Evolutionary conservation across 2,888 invertebrate species (phyloP), one percentile per base, ranked within the genome.

Genomic region (Diarsia mendica): DNA sequence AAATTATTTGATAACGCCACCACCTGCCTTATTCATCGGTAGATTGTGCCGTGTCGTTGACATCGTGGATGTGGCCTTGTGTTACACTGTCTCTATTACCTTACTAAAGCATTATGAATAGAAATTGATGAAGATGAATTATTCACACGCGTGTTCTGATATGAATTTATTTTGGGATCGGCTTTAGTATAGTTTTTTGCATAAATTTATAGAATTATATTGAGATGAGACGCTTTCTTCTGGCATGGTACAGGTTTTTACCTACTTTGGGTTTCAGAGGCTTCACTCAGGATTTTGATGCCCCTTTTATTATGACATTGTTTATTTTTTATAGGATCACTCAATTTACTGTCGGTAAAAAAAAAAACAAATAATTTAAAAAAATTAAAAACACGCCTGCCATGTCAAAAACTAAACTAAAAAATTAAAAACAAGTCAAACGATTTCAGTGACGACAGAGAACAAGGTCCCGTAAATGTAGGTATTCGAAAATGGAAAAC

Each of bases 11-110:
- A 87, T 87, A 87, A 80, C 64, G 55, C 55, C 70, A 48, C 53
- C 74, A 84, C 84, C 75, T 80, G 77, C 48, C 72, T 20, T 75
- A 60, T 72, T 80, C 84, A 84, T 81, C 80, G 63, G 76, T 46
- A 72, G 58, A 75, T 65, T 74, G 61, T 39, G 33, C 15, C 39
- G 85, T 79, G 87, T 86, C 88, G 85, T 87, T 86, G 88, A 87
- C 87, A 73, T 75, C 80, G 39, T 58, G 15, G 8, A 28, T 18
- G 33, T n/a, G 66, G 55, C 85, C 79, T 77, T 76, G 85, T 23
- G 9, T 28, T 44, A 23, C 10, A 71, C 33, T 63, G 63, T 33
- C 63, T 44, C 8, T 44, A 58, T 74, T 58, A 63, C 70, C 28
- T 60, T 46, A 46, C 2, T 61, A 48, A 15, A 20, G 23, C 3